Evolutionary conservation across 2,888 invertebrate genomes (phyloP).

Genomic region (Trichacis sp.): DNA sequence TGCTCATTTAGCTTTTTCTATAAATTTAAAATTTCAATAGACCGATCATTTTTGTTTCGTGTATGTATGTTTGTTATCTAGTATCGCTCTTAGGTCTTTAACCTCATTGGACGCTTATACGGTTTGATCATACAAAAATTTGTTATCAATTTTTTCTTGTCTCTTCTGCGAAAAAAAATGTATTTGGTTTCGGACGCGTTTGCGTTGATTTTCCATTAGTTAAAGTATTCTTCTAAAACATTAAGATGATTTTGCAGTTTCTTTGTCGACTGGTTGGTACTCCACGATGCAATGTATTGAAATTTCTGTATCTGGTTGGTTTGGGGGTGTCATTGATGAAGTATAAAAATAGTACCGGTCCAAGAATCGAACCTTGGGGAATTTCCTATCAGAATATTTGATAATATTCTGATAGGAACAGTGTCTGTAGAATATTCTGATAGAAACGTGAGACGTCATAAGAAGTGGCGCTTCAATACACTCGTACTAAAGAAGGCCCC

Average conservation of each 20-base stretch:
- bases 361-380: conserved; percentile 6
- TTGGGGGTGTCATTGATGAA: conserved; percentile 1
- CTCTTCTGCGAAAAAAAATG: conserved; percentile 3
- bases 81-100: background rate
- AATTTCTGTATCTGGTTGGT: background rate
- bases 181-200: conserved; percentile 9
- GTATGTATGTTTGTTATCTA: background rate
- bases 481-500: no score
- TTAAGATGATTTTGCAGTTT: background rate
- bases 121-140: background rate
- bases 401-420: no score
- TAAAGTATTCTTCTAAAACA: background rate
- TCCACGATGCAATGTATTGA: background rate
- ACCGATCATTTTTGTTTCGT: background rate
- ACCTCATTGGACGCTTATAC: background rate
- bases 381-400: no score
- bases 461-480: no score
- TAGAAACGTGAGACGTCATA: no score
- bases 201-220: conserved; percentile 13
- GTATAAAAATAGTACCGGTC: conserved; percentile 7
- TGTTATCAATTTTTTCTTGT: background rate
- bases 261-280: background rate
- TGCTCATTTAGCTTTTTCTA: background rate
- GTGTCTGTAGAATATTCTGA: no score
- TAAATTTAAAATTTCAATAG: background rate